phyloP scores from a whole-genome alignment of 1,140 invertebrate species.

The Pogonognathellus flavescens region DNA sequence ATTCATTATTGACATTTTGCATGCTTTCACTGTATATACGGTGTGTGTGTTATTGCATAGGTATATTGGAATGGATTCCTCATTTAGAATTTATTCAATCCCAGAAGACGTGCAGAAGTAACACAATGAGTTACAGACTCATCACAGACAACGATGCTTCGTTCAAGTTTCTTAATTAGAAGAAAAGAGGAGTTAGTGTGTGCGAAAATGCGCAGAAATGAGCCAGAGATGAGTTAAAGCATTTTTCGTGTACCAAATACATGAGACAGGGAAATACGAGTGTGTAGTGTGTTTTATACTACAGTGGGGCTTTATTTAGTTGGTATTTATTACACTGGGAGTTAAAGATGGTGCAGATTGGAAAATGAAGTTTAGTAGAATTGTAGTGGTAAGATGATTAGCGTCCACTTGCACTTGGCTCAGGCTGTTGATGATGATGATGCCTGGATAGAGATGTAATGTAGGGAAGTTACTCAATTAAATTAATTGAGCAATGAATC shows the following conservation, averaged over 20 bases:
- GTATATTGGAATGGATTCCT: not conserved
- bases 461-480: constrained; percentile 17
- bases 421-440: too few relatives aligned
- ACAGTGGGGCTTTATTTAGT: too few relatives aligned
- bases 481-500: constrained; percentile 35
- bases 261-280: too few relatives aligned
- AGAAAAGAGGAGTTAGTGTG: not conserved
- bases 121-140: too few relatives aligned
- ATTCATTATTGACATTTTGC: not conserved
- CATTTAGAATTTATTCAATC: not conserved
- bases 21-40: not conserved
- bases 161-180: constrained; percentile 27
- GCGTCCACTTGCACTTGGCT: too few relatives aligned
- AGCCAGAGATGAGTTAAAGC: too few relatives aligned
- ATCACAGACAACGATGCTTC: not conserved
- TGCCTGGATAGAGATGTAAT: not conserved
- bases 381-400: not conserved
- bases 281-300: too few relatives aligned
- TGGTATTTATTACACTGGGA: too few relatives aligned
- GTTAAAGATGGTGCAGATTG: too few relatives aligned
- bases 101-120: too few relatives aligned
- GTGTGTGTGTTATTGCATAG: too few relatives aligned
- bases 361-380: not conserved
- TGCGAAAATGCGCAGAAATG: not conserved
- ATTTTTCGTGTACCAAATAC: too few relatives aligned